Percentiles rank a stretch among this genome's conserved stretches.
phyloP scores from a whole-genome alignment of 2,797 vertebrate species.

The Cossypha polioptera region DNA sequence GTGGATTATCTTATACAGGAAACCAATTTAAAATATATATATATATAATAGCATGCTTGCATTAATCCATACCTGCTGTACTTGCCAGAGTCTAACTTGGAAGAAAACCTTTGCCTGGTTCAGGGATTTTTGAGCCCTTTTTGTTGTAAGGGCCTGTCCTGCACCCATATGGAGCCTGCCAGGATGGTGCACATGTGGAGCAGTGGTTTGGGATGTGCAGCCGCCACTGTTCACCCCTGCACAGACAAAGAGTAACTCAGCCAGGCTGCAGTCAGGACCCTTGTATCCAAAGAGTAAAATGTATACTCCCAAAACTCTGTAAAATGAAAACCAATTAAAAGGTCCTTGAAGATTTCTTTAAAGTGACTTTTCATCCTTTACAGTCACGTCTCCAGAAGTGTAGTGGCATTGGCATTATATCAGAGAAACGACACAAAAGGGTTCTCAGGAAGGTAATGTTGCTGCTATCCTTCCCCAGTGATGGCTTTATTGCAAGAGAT shows the following conservation, averaged over 20 bases:
- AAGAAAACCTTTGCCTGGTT: neutral
- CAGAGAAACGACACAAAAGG: neutral
- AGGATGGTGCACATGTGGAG: rapidly evolving
- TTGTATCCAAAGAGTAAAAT: neutral
- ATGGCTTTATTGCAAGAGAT: neutral
- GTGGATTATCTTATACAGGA: neutral
- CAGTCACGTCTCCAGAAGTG: neutral
- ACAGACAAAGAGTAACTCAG: neutral
- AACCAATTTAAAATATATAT: neutral
- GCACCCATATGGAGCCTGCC: rapidly evolving
- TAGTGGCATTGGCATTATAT: rapidly evolving
- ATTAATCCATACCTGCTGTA: neutral
- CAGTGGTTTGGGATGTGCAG: neutral
- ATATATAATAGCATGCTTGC: neutral
- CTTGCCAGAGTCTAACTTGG: neutral
- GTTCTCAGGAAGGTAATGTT: neutral
- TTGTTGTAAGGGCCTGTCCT: neutral
- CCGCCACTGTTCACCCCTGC: neutral
- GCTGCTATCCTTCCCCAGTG: neutral
- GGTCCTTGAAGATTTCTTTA: neutral
- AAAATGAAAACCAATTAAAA: neutral
- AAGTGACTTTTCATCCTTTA: neutral
- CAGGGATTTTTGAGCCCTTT: neutral
- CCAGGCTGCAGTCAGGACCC: neutral
- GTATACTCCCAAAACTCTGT: neutral